Evolutionary conservation across 2,797 vertebrate species (phyloP).

Genomic region (Buceros bicornis): DNA sequence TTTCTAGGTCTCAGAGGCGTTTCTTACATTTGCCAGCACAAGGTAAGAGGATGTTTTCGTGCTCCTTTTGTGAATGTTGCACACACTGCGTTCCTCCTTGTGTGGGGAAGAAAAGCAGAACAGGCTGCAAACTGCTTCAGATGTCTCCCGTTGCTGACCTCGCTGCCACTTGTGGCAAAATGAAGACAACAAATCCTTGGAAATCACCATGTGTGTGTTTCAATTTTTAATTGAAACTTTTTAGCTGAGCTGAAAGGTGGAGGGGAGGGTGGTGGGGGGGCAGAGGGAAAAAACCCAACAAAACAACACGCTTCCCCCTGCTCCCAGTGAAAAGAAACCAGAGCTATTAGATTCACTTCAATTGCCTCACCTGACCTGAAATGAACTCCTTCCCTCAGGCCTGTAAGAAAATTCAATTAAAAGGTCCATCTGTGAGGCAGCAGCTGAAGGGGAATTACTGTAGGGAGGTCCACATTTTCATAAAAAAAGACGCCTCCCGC

Average conservation of each 20-base stretch:
- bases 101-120: not conserved
- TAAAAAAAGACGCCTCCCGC: constrained; percentile 69
- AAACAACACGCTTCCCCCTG: constrained; percentile 71
- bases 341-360: constrained; percentile 80
- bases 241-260: constrained; percentile 35
- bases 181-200: constrained; percentile 68
- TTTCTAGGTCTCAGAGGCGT: not conserved
- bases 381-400: constrained; percentile 81
- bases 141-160: constrained; percentile 66
- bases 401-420: constrained; percentile 85
- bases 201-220: constrained; percentile 72
- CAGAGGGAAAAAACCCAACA: constrained; percentile 2
- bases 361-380: constrained; percentile 82
- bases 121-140: constrained; percentile 55
- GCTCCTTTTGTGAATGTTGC: not conserved
- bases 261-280: not conserved
- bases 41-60: not conserved
- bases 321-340: constrained; percentile 73
- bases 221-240: constrained; percentile 76
- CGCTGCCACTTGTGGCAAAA: constrained; percentile 49
- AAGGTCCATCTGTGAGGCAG: constrained; percentile 84
- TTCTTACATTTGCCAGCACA: not conserved
- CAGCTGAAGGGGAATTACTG: constrained; percentile 80
- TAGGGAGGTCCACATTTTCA: constrained; percentile 80
- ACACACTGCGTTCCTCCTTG: not conserved